Conservation (phyloP, 2,797 vertebrate species). For the Pteropus rufus region DNA sequence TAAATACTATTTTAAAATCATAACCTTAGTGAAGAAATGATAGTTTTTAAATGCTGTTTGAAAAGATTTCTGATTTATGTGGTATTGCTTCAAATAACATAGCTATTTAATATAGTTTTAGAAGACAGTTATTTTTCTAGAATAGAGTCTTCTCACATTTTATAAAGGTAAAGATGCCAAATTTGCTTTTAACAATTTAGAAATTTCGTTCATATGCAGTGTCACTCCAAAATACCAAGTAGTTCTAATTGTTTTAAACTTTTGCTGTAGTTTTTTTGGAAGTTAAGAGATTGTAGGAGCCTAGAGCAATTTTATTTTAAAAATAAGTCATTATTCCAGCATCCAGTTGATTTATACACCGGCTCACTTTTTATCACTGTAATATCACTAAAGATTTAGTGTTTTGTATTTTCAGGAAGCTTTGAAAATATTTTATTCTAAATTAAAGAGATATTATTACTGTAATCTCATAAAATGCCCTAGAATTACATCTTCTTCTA, state of each 20-base stretch:
- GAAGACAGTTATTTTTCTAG: neutral
- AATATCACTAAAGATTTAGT: neutral
- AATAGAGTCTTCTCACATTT: neutral
- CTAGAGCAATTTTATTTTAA: neutral
- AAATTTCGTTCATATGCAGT: neutral
- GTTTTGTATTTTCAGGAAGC: neutral
- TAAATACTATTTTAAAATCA: neutral
- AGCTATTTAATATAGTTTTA: neutral
- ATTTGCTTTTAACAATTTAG: neutral
- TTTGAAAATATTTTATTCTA: conserved; percentile 19
- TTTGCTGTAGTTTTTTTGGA: neutral
- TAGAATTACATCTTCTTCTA: neutral
- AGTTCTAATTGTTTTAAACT: neutral
- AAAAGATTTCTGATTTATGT: neutral
- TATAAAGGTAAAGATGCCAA: neutral
- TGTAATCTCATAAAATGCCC: neutral
- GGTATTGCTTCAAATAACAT: neutral
- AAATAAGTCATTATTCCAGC: neutral
- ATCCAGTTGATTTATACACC: neutral
- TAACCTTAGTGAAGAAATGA: neutral
- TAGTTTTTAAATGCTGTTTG: neutral
- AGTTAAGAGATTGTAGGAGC: neutral
- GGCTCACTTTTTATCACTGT: neutral
- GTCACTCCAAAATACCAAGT: neutral
- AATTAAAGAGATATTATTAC: neutral